Evolutionary conservation across 2,797 vertebrate species (phyloP).

Genomic region (Oophaga sylvatica): DNA sequence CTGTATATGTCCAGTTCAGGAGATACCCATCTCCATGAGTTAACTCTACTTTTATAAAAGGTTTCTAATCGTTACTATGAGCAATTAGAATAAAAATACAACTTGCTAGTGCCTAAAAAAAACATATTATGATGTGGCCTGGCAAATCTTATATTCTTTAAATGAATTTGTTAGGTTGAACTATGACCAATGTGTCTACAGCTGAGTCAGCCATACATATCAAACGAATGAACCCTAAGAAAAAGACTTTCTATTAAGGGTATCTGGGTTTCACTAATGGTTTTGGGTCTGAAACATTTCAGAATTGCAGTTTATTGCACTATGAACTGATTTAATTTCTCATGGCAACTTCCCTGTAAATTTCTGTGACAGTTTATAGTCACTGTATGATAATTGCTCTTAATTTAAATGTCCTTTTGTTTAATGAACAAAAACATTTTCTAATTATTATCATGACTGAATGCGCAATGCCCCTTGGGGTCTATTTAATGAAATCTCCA

Average conservation of each 20-base stretch:
- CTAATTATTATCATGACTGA: slow-evolving; percentile 42
- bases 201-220: not conserved
- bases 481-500: slow-evolving; percentile 22
- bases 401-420: slow-evolving; percentile 40
- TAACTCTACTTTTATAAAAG: not conserved
- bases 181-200: not conserved
- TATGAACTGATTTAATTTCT: slow-evolving; percentile 4
- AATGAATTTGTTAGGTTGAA: not conserved
- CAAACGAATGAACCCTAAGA: not conserved
- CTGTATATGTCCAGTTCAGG: no score
- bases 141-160: not conserved
- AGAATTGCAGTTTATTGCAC: not conserved
- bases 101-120: no score
- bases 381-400: slow-evolving; percentile 23
- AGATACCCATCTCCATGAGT: no score
- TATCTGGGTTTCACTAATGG: not conserved
- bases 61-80: not conserved
- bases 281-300: not conserved
- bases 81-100: no score
- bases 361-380: not conserved
- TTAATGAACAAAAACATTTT: slow-evolving; percentile 21
- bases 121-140: not conserved
- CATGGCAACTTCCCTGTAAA: not conserved
- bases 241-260: not conserved
- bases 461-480: not conserved